Percentiles rank a stretch among this genome's conserved stretches.
Evolutionary conservation across 2,113 vertebrate genomes (phyloP).

Genomic region (Oenanthe oenanthe): DNA sequence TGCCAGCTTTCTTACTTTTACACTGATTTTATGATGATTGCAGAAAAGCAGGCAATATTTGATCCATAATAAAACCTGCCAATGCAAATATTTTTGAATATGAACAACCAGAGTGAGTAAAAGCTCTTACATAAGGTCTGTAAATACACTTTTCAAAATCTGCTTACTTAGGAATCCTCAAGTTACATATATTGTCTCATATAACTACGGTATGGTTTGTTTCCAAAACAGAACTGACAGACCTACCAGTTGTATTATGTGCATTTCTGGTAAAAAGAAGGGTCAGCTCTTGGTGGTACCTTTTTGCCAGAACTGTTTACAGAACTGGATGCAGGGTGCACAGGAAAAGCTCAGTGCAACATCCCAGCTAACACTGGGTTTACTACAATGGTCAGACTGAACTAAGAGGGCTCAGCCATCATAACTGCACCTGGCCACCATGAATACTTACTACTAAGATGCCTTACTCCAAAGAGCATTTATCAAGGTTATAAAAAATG

Average conservation of each 20-base stretch:
- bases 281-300: background rate
- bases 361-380: background rate
- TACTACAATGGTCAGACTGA: background rate
- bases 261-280: background rate
- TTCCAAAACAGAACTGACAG: background rate
- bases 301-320: background rate
- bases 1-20: background rate
- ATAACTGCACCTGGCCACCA: background rate
- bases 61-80: background rate
- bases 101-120: background rate
- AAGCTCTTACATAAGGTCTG: background rate
- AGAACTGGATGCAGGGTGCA: background rate
- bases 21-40: background rate
- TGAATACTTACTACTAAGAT: background rate
- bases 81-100: background rate
- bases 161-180: background rate
- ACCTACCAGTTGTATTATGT: background rate
- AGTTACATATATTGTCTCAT: background rate
- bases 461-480: background rate
- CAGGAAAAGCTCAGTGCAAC: background rate
- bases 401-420: background rate
- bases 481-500: fast-evolving
- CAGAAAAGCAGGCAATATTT: background rate
- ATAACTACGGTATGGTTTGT: background rate
- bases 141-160: background rate